phyloP scores from a whole-genome alignment of 1,140 invertebrate genomes.

The Heliconius hermathena region DNA sequence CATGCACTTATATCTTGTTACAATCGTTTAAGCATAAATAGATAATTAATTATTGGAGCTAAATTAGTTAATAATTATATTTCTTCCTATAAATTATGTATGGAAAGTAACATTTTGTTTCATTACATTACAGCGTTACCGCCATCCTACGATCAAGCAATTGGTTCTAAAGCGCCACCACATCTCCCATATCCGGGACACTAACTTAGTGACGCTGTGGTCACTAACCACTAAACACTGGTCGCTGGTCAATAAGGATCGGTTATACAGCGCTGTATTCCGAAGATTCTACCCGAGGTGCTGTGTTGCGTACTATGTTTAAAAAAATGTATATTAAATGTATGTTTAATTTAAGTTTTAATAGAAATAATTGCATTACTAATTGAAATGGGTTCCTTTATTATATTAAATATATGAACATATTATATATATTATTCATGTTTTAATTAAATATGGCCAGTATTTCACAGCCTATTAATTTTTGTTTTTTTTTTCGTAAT shows the following conservation, averaged over 20 bases:
- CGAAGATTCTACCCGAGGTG: background rate
- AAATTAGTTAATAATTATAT: too few species aligned
- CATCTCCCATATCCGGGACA: conserved; percentile 50
- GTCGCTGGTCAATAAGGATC: background rate
- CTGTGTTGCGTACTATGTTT: background rate
- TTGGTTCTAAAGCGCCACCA: conserved; percentile 49
- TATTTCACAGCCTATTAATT: too few species aligned
- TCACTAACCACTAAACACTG: background rate
- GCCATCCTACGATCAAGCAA: conserved; percentile 63
- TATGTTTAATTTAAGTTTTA: background rate
- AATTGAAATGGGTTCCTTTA: background rate
- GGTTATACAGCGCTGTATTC: background rate
- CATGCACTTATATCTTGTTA: too few species aligned
- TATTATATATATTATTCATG: background rate
- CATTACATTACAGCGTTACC: conserved; percentile 51
- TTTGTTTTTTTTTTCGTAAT: too few species aligned
- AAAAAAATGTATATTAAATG: background rate
- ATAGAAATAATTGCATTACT: background rate
- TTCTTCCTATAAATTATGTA: too few species aligned
- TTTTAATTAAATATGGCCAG: too few species aligned
- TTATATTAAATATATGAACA: background rate
- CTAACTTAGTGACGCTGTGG: conserved; percentile 16
- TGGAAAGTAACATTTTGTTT: background rate
- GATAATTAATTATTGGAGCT: too few species aligned
- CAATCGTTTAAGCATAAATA: too few species aligned